Evolutionary conservation across 1,140 invertebrate species (phyloP), one percentile per base, ranked within the genome.

Genomic region (Megalonaias nervosa): DNA sequence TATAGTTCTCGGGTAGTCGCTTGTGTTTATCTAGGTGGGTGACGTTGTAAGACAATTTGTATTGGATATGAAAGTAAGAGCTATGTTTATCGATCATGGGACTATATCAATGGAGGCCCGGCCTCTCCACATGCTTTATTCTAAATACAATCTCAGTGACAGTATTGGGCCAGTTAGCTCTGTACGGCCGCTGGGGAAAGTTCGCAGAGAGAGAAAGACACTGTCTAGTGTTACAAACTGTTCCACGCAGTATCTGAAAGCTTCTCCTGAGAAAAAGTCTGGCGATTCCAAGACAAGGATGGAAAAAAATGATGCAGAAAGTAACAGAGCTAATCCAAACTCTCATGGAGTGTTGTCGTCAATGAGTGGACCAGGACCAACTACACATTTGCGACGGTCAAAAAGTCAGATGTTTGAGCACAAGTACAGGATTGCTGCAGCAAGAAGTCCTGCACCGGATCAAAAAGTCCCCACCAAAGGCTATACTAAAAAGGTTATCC

Each of bases 351-450:
- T 21, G 26, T 38, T 67, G 19, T 23, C 12, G 62, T 38, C 38
- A 61, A 4, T 55, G 65, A 57, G 57, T 21, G 38, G 16, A 60
- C 69, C 56, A 23, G 64, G 15, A 31, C 61, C 58, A 58, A 68
- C 67, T 60, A 75, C 75, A 15, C 67, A 21, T 16, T 17, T 75
- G n/a, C 60, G 38, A 13, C 58, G 75, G 58, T 71, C 77, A 31
- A 77, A 75, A 55, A 69, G 56, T n/a, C 80, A 84, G 59, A 64
- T 70, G 14, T 84, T 84, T 67, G 82, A 84, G 57, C 71, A 81
- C 62, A 71, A 76, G 57, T 84, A 76, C 66, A 81, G 75, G 61
- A 75, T 84, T 65, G 81, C 81, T 9, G 80, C 82, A 9, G 75
- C 77, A 11, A 77, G 80, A n/a, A 17, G 68, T 1, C 74, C 78